Conservation (phyloP, 2,888 invertebrate genomes). For the Mechanitis messenoides region DNA sequence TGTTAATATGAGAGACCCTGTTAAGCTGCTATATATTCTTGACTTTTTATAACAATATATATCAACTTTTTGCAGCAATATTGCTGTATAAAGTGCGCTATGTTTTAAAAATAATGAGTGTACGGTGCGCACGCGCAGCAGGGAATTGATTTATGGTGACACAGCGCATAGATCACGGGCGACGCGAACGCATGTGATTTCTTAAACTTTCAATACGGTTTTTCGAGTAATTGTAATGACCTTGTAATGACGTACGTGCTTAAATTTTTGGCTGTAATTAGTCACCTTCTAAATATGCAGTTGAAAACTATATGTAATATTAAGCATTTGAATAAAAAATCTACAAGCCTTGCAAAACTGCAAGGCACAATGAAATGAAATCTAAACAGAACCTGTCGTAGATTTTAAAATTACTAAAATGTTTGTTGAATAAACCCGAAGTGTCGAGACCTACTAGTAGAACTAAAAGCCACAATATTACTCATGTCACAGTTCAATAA, state of each 20-base stretch:
- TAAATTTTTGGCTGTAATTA: no score
- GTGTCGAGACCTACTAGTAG: no score
- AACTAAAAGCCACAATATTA: no score
- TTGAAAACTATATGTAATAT: no score
- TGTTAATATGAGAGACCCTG: slow-evolving; percentile 27
- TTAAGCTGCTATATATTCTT: slow-evolving; percentile 27
- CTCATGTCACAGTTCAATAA: neutral
- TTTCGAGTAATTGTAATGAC: slow-evolving; percentile 21
- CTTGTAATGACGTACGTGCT: neutral
- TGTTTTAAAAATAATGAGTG: slow-evolving; percentile 57
- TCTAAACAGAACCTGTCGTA: no score
- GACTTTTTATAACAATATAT: slow-evolving; percentile 32
- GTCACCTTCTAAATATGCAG: no score
- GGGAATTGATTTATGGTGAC: slow-evolving; percentile 40
- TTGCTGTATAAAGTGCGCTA: slow-evolving; percentile 49
- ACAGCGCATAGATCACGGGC: slow-evolving; percentile 36
- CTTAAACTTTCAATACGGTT: slow-evolving; percentile 26
- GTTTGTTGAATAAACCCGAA: no score
- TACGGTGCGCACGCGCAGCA: slow-evolving; percentile 37
- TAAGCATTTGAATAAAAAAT: no score
- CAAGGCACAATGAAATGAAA: no score
- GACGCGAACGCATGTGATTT: slow-evolving; percentile 18
- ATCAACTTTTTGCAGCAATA: slow-evolving; percentile 53
- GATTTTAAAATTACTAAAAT: no score
- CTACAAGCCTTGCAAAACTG: no score